A percentile compares a stretch with the other conserved stretches of the same genome.
phyloP scores from a whole-genome alignment of 2,113 vertebrate species.

The Tinamus guttatus region DNA sequence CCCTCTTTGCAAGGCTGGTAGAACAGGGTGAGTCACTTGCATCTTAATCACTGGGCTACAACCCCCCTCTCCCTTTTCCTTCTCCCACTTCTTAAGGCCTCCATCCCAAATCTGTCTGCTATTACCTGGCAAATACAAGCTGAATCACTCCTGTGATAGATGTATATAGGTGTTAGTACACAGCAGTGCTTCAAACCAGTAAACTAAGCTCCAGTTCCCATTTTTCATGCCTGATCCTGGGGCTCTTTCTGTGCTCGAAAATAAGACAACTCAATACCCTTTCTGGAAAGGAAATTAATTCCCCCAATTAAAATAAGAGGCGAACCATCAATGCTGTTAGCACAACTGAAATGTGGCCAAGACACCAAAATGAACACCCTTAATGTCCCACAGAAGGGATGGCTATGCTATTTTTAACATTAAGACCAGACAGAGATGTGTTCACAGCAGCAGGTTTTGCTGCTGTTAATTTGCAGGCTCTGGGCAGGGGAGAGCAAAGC shows the following conservation, averaged over 20 bases:
- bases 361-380: background rate
- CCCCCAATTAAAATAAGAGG: background rate
- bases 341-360: background rate
- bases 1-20: background rate
- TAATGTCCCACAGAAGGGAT: background rate
- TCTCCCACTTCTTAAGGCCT: background rate
- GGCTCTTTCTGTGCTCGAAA: background rate
- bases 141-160: rapidly evolving
- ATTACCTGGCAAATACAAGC: background rate
- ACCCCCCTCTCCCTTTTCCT: background rate
- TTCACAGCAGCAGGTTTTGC: background rate
- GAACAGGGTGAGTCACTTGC: background rate
- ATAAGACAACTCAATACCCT: background rate
- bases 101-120: background rate
- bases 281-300: background rate
- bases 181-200: background rate
- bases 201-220: background rate
- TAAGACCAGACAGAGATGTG: background rate
- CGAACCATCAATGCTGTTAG: background rate
- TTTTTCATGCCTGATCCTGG: background rate
- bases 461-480: background rate
- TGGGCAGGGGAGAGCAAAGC: background rate
- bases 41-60: background rate
- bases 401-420: background rate
- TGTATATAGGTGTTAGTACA: background rate